Evolutionary conservation across 2,888 invertebrate species (phyloP).

Genomic region (Drosophila peninsularis): DNA sequence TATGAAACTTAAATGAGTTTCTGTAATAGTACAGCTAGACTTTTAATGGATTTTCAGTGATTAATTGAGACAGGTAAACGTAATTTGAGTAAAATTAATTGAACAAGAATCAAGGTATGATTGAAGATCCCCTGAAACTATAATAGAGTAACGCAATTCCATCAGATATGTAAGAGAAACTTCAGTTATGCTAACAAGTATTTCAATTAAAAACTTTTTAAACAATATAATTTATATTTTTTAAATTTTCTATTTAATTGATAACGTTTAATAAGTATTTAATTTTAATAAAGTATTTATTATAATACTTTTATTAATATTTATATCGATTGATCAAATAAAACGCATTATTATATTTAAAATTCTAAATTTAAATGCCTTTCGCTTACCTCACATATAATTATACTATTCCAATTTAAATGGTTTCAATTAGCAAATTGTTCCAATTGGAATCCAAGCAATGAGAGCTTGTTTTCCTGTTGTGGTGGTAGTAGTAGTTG

Average conservation of each 20-base stretch:
- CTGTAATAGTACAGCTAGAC: neutral
- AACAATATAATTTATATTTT: no score
- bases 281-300: no score
- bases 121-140: neutral
- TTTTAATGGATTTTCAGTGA: neutral
- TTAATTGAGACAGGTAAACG: neutral
- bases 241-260: no score
- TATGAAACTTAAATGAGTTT: neutral
- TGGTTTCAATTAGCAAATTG: conserved; percentile 32
- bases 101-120: neutral
- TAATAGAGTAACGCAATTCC: neutral
- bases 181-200: no score
- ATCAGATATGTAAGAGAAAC: no score
- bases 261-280: no score
- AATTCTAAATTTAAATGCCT: neutral
- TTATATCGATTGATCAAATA: no score
- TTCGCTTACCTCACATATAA: conserved; percentile 21
- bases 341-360: neutral
- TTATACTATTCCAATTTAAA: conserved; percentile 21
- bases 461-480: conserved; percentile 7
- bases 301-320: no score
- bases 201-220: no score
- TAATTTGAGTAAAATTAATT: neutral
- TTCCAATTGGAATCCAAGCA: conserved; percentile 35
- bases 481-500: conserved; percentile 22